Conservation (phyloP, 2,797 vertebrate genomes). For the Streptopelia turtur region DNA sequence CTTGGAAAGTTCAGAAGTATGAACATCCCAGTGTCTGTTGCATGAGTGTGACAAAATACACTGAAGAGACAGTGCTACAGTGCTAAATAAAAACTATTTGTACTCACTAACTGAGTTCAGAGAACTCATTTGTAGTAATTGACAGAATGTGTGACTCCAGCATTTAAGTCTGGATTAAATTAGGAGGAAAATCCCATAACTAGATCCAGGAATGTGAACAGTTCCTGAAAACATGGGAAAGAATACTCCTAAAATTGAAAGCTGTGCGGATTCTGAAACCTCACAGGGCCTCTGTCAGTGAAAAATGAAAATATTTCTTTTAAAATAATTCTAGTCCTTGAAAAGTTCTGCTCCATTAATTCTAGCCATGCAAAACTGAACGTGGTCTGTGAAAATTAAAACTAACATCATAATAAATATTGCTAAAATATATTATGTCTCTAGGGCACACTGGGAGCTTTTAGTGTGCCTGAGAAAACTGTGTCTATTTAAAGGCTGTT, state of each 20-base stretch:
- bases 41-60: neutral
- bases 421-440: neutral
- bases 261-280: neutral
- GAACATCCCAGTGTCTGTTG: neutral
- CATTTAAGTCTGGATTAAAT: neutral
- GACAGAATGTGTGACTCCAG: neutral
- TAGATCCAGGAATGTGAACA: neutral
- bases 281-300: neutral
- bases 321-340: neutral
- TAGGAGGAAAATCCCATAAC: neutral
- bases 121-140: neutral
- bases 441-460: neutral
- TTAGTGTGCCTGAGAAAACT: neutral
- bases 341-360: neutral
- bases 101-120: neutral
- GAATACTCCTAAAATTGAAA: neutral
- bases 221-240: neutral
- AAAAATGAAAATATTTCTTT: neutral
- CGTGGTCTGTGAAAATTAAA: conserved; percentile 4
- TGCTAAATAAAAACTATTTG: neutral
- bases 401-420: neutral
- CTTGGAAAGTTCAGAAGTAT: neutral
- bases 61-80: neutral
- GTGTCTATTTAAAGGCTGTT: neutral
- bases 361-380: neutral